Evolutionary conservation across 2,888 invertebrate genomes (phyloP), one percentile per base, ranked within the genome.

Genomic region (Lepidocyrtoides sp.): DNA sequence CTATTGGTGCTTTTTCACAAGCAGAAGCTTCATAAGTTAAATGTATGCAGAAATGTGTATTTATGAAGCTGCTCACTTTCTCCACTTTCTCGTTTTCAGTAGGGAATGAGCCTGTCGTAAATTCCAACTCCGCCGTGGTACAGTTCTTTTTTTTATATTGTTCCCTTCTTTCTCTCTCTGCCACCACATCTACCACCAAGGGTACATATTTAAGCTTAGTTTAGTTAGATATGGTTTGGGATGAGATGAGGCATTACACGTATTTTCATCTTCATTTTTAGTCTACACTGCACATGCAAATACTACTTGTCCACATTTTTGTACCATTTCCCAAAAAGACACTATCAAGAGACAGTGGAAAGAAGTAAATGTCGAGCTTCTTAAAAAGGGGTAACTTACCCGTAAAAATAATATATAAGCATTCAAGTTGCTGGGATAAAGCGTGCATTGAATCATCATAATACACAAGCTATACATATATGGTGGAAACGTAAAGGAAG

Each of bases 51-150:
- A 90, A 90, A 90, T 90, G 77, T 85, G 90, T 90, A 85, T 90
- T 90, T 90, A 90, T 90, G 90, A 90, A 90, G 90, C 90, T 66
- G 54, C 84, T 90, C 90, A 79, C 79, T 90, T 84, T 89, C 83
- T 14, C 77, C 85, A 84, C 77, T 23, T 48, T 77, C 75, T 48
- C 23, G 2, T 77, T 77, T 17, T 84, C 79, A 63, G 36, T 69
- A 41, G 84, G 69, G 51, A 90, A 85, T 84, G 85, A 85, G 79
- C 60, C 75, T 66, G 85, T 63, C 84, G 85, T 90, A 90, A 90
- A 90, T 90, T 90, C 90, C 51, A 82, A 44, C 79, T 72, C 20
- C 32, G 26, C 51, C 29, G 54, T 12, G 29, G 29, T 48, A 48
- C 2, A 17, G 57, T 36, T 10, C 7, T 29, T 29, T 54, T 79